These are phyloP conservation scores for Cheiracanthium punctorium DNA, from an alignment of 2,888 invertebrate genomes.

Conservation along the genomic window DNA sequence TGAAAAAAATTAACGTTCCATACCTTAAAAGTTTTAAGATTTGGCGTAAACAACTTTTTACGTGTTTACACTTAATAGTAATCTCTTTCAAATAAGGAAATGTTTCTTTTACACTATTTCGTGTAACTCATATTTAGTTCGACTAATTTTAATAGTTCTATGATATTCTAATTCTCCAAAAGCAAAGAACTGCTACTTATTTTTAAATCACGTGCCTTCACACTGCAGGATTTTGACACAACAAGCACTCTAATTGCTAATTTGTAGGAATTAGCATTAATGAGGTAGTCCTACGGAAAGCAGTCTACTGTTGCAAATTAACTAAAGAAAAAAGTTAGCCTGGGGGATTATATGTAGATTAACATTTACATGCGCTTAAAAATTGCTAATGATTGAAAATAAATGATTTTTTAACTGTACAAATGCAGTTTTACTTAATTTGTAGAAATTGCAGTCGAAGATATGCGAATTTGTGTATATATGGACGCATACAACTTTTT, in stretches of 20 bases:
- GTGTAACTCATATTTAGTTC: no score
- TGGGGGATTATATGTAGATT: constrained; percentile 1
- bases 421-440: background rate
- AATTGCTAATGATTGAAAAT: background rate
- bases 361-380: background rate
- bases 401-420: background rate
- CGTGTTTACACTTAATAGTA: no score
- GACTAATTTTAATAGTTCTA: no score
- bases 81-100: no score
- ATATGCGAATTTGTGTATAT: no score
- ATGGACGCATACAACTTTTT: no score
- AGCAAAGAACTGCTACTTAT: background rate
- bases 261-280: constrained; percentile 3
- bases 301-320: background rate
- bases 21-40: no score
- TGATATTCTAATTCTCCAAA: no score
- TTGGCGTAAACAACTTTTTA: no score
- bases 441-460: background rate
- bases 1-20: no score
- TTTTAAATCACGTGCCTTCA: background rate
- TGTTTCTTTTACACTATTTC: no score
- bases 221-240: background rate
- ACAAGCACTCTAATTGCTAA: background rate
- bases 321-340: background rate
- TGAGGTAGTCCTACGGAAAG: background rate